A percentile compares a stretch with the other conserved stretches of the same genome.
These are phyloP conservation scores for Griposia aprilina DNA, from an alignment of 2,888 invertebrate species.

Conservation along the genomic window DNA sequence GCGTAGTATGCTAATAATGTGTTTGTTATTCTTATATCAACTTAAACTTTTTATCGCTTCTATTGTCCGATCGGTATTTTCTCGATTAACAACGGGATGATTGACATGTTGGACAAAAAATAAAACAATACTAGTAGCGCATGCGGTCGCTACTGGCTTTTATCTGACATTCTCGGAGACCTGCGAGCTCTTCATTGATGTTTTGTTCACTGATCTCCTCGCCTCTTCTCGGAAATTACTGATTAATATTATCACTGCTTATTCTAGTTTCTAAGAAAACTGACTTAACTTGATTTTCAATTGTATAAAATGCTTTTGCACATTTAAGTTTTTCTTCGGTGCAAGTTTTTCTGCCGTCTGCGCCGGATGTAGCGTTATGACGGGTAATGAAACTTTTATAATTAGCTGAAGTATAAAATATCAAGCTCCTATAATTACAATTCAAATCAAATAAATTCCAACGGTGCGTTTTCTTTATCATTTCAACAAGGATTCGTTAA, in stretches of 20 bases:
- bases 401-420: constrained; percentile 48
- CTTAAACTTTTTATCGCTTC: constrained; percentile 78
- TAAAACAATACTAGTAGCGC: constrained; percentile 77
- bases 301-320: constrained; percentile 50
- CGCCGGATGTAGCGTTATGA: constrained; percentile 30
- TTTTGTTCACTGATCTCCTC: constrained; percentile 62
- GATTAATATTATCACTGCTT: constrained; percentile 60
- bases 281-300: constrained; percentile 51
- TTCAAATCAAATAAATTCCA: constrained; percentile 55
- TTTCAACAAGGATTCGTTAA: constrained; percentile 69
- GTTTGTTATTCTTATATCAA: constrained; percentile 74
- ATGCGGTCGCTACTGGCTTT: constrained; percentile 76
- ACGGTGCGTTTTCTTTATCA: constrained; percentile 61
- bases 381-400: constrained; percentile 51
- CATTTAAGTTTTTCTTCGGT: constrained; percentile 40
- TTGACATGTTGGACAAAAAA: constrained; percentile 81
- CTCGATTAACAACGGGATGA: constrained; percentile 80
- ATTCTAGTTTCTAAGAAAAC: constrained; percentile 62
- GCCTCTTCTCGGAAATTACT: constrained; percentile 56
- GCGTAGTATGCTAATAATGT: constrained; percentile 71
- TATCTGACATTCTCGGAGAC: constrained; percentile 65
- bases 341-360: constrained; percentile 43
- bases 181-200: constrained; percentile 62
- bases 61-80: constrained; percentile 82
- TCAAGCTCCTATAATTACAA: constrained; percentile 46